These are phyloP conservation scores for Xylophagus ater DNA, from an alignment of 2,888 invertebrate species.

Conservation along the genomic window DNA sequence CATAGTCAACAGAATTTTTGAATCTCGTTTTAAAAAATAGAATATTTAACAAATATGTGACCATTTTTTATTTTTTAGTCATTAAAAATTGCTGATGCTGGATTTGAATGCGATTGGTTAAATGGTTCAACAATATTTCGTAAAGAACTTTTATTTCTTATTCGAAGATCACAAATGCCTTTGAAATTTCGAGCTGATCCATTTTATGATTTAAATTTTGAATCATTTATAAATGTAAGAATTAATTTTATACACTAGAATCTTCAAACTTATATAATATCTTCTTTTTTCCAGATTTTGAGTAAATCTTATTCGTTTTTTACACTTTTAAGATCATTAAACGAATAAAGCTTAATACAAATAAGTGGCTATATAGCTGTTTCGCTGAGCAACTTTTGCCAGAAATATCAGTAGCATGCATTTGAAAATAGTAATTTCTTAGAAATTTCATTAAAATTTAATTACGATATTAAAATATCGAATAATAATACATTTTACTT, in stretches of 20 bases:
- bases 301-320: conserved; percentile 3
- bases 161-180: conserved; percentile 28
- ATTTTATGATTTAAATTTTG: conserved; percentile 26
- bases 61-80: conserved; percentile 1
- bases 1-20: too few species aligned
- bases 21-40: background rate
- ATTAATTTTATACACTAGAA: background rate
- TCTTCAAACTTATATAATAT: background rate
- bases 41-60: background rate
- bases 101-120: conserved; percentile 27
- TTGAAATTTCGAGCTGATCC: conserved; percentile 26
- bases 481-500: too few species aligned
- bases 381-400: too few species aligned
- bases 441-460: too few species aligned
- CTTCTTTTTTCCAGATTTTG: conserved; percentile 1
- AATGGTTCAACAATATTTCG: conserved; percentile 21
- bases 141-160: conserved; percentile 26
- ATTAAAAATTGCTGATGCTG: conserved; percentile 24
- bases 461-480: too few species aligned
- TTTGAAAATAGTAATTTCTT: too few species aligned
- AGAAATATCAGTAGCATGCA: too few species aligned
- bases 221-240: conserved; percentile 29
- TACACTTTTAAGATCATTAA: background rate
- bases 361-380: too few species aligned
- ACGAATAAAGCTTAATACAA: too few species aligned